Evolutionary conservation across 2,888 invertebrate species (phyloP).

Genomic region (Caradrina clavipalpis): DNA sequence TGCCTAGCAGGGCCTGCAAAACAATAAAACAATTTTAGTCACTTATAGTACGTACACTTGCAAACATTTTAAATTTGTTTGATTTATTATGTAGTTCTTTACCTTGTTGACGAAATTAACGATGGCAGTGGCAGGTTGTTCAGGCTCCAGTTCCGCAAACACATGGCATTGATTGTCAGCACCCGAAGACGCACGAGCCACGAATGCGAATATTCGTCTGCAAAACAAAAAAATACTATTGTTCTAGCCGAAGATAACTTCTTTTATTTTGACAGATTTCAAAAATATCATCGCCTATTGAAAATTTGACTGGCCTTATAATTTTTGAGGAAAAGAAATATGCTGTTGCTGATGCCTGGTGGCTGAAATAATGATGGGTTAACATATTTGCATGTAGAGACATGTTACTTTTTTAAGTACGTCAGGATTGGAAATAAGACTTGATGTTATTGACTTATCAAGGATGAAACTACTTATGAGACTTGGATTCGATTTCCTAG

Average conservation of each 20-base stretch:
- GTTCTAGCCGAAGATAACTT: not conserved
- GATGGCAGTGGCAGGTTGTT: constrained; percentile 98
- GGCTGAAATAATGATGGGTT: no score
- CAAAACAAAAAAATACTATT: constrained; percentile 4
- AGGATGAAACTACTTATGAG: no score
- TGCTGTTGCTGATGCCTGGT: no score
- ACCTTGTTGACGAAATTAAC: constrained; percentile 97
- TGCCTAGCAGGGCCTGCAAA: constrained; percentile 87
- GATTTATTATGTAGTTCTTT: constrained; percentile 15
- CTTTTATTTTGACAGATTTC: no score
- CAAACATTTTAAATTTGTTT: not conserved
- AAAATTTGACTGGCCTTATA: no score
- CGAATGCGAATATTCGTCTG: constrained; percentile 98
- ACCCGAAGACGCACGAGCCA: constrained; percentile 95
- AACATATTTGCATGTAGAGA: no score
- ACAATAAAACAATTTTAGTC: constrained; percentile 49
- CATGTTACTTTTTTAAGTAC: no score
- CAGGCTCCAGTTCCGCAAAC: constrained; percentile 98
- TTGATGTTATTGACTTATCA: no score
- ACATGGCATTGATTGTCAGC: constrained; percentile 99
- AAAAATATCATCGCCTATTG: no score
- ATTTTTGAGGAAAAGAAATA: no score
- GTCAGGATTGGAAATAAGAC: no score
- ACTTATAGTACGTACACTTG: not conserved
- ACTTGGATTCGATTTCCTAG: not conserved